phyloP scores from a whole-genome alignment of 2,888 invertebrate species.

The Tigriopus californicus region DNA sequence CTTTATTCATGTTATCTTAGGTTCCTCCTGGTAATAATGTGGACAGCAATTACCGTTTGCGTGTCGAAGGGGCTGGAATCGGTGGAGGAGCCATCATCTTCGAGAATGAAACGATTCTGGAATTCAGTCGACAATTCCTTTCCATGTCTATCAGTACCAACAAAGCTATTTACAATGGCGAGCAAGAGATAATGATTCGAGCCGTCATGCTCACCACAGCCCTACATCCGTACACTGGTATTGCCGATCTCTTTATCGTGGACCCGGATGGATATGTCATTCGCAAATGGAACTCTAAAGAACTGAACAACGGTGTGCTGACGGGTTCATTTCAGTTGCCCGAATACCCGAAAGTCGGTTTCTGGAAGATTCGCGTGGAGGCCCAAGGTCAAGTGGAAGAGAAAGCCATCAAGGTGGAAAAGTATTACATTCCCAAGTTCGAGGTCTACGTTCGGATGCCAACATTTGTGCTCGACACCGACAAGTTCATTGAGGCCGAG shows the following conservation, averaged over 20 bases:
- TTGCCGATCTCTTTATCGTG: slow-evolving; percentile 13
- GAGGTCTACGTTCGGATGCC: slow-evolving; percentile 18
- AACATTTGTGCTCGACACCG: slow-evolving; percentile 20
- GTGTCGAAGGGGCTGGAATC: slow-evolving; percentile 26
- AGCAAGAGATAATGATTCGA: slow-evolving; percentile 9
- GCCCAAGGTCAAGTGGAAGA: slow-evolving; percentile 18
- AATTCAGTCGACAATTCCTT: slow-evolving; percentile 27
- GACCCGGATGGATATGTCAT: slow-evolving; percentile 13
- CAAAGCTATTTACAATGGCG: slow-evolving; percentile 27
- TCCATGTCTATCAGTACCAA: slow-evolving; percentile 31
- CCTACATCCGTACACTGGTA: slow-evolving; percentile 6
- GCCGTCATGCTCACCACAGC: slow-evolving; percentile 10
- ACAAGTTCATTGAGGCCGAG: slow-evolving; percentile 18
- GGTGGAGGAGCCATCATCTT: slow-evolving; percentile 26
- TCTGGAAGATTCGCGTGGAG: slow-evolving; percentile 19
- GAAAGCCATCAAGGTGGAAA: slow-evolving; percentile 19
- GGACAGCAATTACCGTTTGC: slow-evolving; percentile 26
- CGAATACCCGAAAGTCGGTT: slow-evolving; percentile 17
- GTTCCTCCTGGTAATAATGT: slow-evolving; percentile 26
- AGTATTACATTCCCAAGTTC: slow-evolving; percentile 18
- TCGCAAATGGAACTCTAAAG: slow-evolving; percentile 15
- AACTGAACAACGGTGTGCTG: slow-evolving; percentile 5
- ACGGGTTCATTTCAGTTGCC: slow-evolving; percentile 3
- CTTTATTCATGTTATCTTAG: slow-evolving; percentile 20
- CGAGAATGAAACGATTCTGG: slow-evolving; percentile 27